A percentile compares a stretch with the other conserved stretches of the same genome.
phyloP scores from a whole-genome alignment of 2,888 invertebrate species.

The Halocaridina rubra region DNA sequence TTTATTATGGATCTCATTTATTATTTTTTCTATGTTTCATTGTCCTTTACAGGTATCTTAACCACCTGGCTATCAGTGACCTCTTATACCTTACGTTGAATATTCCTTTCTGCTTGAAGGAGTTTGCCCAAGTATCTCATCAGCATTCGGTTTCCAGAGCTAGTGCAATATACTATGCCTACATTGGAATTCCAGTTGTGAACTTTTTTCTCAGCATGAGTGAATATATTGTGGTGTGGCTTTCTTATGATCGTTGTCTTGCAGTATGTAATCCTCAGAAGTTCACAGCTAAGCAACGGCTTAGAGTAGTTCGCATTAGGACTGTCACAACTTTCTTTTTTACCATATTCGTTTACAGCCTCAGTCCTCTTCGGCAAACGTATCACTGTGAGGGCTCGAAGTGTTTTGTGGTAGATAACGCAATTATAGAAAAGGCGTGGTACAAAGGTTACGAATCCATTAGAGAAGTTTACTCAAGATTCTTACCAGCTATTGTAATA shows the following conservation, averaged over 20 bases:
- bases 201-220: slow-evolving; percentile 71
- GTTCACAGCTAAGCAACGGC: slow-evolving; percentile 65
- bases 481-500: slow-evolving; percentile 56
- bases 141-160: slow-evolving; percentile 60
- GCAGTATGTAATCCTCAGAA: slow-evolving; percentile 70
- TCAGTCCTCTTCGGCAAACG: slow-evolving; percentile 56
- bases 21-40: not conserved
- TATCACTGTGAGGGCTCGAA: slow-evolving; percentile 30
- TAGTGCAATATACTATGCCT: slow-evolving; percentile 69
- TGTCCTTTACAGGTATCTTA: slow-evolving; percentile 67
- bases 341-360: slow-evolving; percentile 57
- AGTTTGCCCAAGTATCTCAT: slow-evolving; percentile 64
- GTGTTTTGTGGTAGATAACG: slow-evolving; percentile 59
- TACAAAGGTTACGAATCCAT: slow-evolving; percentile 58
- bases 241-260: slow-evolving; percentile 71
- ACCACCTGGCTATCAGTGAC: slow-evolving; percentile 69
- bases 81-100: slow-evolving; percentile 70
- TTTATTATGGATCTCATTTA: too few relatives aligned
- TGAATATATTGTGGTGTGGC: slow-evolving; percentile 72
- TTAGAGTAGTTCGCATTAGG: slow-evolving; percentile 55
- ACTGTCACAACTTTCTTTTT: slow-evolving; percentile 40
- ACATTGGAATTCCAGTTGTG: slow-evolving; percentile 70
- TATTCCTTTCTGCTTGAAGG: slow-evolving; percentile 68
- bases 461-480: slow-evolving; percentile 60
- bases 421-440: slow-evolving; percentile 30